Percentiles rank a stretch among this genome's conserved stretches.
These are phyloP conservation scores for Erinaceus europaeus DNA, from an alignment of 2,113 vertebrate genomes.

Conservation along the genomic window DNA sequence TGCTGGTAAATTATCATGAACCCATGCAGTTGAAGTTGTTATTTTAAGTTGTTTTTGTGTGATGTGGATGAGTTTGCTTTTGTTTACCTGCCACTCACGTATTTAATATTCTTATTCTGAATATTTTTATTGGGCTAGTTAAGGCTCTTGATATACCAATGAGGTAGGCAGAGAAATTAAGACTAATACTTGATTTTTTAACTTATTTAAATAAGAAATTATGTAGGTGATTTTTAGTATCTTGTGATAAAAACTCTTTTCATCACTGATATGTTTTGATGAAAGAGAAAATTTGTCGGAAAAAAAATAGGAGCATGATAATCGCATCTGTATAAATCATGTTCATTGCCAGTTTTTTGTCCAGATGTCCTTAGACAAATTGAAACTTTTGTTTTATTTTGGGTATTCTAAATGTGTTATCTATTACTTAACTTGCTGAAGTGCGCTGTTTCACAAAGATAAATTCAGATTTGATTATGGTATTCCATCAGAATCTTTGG, in stretches of 20 bases:
- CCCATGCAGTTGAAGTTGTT: too few species aligned
- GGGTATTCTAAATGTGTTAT: neutral
- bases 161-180: constrained; percentile 33
- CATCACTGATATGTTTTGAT: constrained; percentile 18
- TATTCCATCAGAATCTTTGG: neutral
- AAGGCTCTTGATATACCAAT: neutral
- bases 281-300: neutral
- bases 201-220: neutral
- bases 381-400: constrained; percentile 15
- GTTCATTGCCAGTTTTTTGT: neutral
- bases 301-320: constrained; percentile 10
- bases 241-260: neutral
- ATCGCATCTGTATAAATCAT: neutral
- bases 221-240: constrained; percentile 14
- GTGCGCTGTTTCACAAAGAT: neutral
- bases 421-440: neutral
- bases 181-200: neutral
- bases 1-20: too few species aligned
- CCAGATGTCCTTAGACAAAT: neutral
- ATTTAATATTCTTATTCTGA: too few species aligned
- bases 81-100: too few species aligned
- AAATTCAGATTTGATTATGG: neutral
- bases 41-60: too few species aligned
- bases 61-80: too few species aligned
- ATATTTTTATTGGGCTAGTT: neutral